Base-by-base conservation (phyloP, 2,113 vertebrate species). In the Falcunculus frontatus region DNA sequence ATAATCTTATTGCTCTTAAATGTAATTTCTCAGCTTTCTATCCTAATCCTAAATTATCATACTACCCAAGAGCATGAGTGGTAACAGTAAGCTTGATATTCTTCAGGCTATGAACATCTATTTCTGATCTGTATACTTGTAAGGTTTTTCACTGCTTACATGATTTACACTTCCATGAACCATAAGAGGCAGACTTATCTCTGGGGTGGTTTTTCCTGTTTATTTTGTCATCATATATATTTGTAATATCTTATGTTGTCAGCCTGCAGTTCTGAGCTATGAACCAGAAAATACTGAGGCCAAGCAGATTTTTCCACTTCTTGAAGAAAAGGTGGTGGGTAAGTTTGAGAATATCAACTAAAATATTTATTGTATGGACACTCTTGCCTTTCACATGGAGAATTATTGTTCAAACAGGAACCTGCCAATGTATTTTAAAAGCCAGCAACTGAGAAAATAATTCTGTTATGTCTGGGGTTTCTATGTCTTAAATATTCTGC, bases 211-310 rank as follows among this genome's bases (percentile, higher is more conserved):
- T 42, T 65, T 91, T 16, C 29, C 65, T 80, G 37, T 88, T 95
- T 84, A n/a, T 76, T 81, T 59, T 94, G 81, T 89, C 39, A 39
- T 77, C 42, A 47, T 84, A 55, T 42, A 8, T n/a, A 47, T 80
- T 86, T 86, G 47, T 92, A 92, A 90, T 74, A 27, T 16, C 49
- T 80, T 90, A 77, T 81, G 11, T 93, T 96, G 60, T 96, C 70
- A 84, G 70, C 94, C 97, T 98, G 83, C 94, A 98, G 98, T 99
- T 95, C 98, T 99, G 69, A 96, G 98, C 95, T 98, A 98, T 94
- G 98, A 99, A 93, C 98, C 98, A 84, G 97, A 98, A 89, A 98
- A 99, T 94, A 96, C 97, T 39, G 98, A 98, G 90, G 98, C 98
- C 82, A 98, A 97, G 53, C 96, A 98, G 83, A 98, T 99, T 97